Percentiles rank a stretch among this genome's conserved stretches.
Conservation (phyloP, 2,113 vertebrate species). For the Pungitius pungitius region DNA sequence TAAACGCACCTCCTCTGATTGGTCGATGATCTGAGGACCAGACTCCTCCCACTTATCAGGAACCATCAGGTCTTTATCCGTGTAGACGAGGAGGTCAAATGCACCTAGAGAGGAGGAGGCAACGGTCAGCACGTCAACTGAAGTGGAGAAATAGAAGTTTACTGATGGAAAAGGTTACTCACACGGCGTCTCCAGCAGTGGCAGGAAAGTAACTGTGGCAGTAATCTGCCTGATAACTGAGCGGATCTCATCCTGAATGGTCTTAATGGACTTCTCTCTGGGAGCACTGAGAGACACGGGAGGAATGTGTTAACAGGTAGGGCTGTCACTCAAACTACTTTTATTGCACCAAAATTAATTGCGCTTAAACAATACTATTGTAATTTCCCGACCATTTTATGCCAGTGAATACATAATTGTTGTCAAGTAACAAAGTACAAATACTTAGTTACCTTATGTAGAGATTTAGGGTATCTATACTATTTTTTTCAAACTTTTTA, state of each 20-base stretch:
- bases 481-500: too few relatives aligned
- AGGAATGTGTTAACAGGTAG: neutral
- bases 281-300: slow-evolving; percentile 77
- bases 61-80: slow-evolving; percentile 91
- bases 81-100: slow-evolving; percentile 96
- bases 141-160: neutral
- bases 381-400: too few relatives aligned
- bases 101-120: slow-evolving; percentile 82
- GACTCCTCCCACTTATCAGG: slow-evolving; percentile 98
- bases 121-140: neutral
- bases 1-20: slow-evolving; percentile 93
- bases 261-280: slow-evolving; percentile 92
- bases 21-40: slow-evolving; percentile 90
- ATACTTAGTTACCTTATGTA: too few relatives aligned
- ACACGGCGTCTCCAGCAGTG: slow-evolving; percentile 92
- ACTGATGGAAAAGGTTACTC: slow-evolving; percentile 69
- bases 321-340: too few relatives aligned
- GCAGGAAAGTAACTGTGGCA: slow-evolving; percentile 94
- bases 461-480: too few relatives aligned
- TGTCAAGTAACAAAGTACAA: too few relatives aligned
- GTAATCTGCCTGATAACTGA: slow-evolving; percentile 96
- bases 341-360: too few relatives aligned
- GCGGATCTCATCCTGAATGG: slow-evolving; percentile 96
- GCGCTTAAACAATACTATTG: too few relatives aligned
- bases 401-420: too few relatives aligned